Conservation (phyloP, 2,888 invertebrate genomes). For the Toxonevra muliebris region DNA sequence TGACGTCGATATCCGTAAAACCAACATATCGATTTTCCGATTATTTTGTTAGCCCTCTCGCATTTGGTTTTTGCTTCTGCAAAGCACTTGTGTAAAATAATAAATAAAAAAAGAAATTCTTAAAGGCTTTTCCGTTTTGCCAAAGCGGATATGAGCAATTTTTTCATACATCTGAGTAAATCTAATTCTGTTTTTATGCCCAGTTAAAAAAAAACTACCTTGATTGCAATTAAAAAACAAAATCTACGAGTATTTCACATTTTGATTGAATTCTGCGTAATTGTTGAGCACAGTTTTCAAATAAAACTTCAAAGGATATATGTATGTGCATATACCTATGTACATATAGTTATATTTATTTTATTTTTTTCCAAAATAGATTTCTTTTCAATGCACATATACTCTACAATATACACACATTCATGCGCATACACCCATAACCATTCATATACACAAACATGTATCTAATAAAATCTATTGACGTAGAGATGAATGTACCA, state of each 20-base stretch:
- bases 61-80: too few species aligned
- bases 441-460: background rate
- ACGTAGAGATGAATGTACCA: background rate
- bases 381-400: background rate
- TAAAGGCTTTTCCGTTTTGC: too few species aligned
- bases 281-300: slow-evolving; percentile 58
- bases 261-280: slow-evolving; percentile 53
- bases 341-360: background rate
- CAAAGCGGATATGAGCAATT: too few species aligned
- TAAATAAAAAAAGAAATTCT: too few species aligned
- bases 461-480: background rate
- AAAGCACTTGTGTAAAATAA: too few species aligned
- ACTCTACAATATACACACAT: background rate
- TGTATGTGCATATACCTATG: background rate
- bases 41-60: too few species aligned
- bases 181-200: too few species aligned
- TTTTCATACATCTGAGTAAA: too few species aligned
- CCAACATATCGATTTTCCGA: too few species aligned
- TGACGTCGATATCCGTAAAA: too few species aligned
- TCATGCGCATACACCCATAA: background rate
- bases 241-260: slow-evolving; percentile 14
- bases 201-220: too few species aligned
- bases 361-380: background rate
- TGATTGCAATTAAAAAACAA: too few species aligned
- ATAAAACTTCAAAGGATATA: slow-evolving; percentile 48